Evolutionary conservation across 2,888 invertebrate species (phyloP).

Genomic region (Melanostoma mellinum): DNA sequence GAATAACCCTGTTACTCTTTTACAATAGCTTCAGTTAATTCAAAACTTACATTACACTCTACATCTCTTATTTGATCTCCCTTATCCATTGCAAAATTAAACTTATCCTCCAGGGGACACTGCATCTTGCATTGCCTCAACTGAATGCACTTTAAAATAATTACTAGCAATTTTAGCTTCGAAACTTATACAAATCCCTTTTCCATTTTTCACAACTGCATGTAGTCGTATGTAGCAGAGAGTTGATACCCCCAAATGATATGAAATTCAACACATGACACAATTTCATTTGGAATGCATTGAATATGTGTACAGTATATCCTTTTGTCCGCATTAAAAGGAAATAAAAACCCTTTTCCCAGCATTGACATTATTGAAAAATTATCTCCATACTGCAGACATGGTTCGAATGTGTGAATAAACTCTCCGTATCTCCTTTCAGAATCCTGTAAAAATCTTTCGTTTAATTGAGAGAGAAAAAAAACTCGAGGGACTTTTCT

Average conservation of each 20-base stretch:
- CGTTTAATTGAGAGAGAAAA: no score
- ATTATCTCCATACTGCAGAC: slow-evolving; percentile 59
- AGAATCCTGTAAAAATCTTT: slow-evolving; percentile 2
- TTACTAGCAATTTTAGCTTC: not conserved
- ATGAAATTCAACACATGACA: slow-evolving; percentile 64
- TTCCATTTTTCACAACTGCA: slow-evolving; percentile 44
- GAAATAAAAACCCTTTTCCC: slow-evolving; percentile 52
- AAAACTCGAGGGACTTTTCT: no score
- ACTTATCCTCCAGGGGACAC: no score
- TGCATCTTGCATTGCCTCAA: not conserved
- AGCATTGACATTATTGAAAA: slow-evolving; percentile 65
- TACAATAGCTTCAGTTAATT: no score
- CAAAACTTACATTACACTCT: no score
- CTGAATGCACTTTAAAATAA: slow-evolving; percentile 8
- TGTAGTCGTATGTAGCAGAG: not conserved
- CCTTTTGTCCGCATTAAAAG: slow-evolving; percentile 38
- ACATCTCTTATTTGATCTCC: no score
- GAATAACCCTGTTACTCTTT: no score
- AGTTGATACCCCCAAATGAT: slow-evolving; percentile 21
- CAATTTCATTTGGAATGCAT: slow-evolving; percentile 58
- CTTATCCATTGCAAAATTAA: no score
- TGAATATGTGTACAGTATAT: slow-evolving; percentile 37
- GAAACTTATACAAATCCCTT: not conserved
- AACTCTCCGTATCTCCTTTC: not conserved
- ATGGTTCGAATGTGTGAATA: slow-evolving; percentile 24